These are phyloP conservation scores for Syngnathus typhle DNA, from an alignment of 2,113 vertebrate genomes.

Conservation along the genomic window DNA sequence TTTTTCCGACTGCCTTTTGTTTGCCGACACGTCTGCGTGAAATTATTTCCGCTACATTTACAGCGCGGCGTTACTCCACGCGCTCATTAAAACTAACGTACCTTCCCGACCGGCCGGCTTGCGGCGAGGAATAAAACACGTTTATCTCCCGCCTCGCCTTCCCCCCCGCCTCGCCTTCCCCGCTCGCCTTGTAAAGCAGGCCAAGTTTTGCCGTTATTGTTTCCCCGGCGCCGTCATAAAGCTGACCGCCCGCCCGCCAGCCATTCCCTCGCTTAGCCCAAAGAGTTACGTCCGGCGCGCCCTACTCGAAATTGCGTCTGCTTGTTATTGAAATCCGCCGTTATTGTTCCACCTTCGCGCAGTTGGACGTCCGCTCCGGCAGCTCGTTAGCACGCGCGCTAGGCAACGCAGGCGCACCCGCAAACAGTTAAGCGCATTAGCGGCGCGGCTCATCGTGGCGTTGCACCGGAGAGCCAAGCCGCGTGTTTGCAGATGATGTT, in stretches of 20 bases:
- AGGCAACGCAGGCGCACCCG: not conserved
- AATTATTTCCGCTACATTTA: constrained; percentile 65
- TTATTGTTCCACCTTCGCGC: constrained; percentile 60
- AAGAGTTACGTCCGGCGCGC: constrained; percentile 48
- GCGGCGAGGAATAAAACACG: constrained; percentile 37
- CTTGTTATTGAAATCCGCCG: constrained; percentile 63
- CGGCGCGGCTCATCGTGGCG: not conserved
- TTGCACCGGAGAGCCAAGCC: not conserved
- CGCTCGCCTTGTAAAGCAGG: constrained; percentile 52
- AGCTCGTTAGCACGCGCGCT: constrained; percentile 46
- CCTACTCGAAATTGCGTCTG: constrained; percentile 64
- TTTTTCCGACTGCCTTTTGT: constrained; percentile 56
- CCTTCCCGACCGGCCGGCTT: constrained; percentile 11
- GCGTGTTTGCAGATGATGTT: constrained; percentile 4
- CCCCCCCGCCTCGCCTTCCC: constrained; percentile 44
- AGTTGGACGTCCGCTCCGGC: constrained; percentile 48
- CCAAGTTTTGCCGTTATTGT: constrained; percentile 63
- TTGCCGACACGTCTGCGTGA: constrained; percentile 62
- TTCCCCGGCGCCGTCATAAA: constrained; percentile 59
- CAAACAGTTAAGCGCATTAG: constrained; percentile 3
- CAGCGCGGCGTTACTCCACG: constrained; percentile 41
- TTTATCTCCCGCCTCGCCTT: constrained; percentile 56
- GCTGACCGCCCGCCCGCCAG: constrained; percentile 13
- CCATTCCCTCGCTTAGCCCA: constrained; percentile 27
- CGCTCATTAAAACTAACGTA: constrained; percentile 53